Evolutionary conservation across 2,113 vertebrate species (phyloP).

Genomic region (Columba livia): DNA sequence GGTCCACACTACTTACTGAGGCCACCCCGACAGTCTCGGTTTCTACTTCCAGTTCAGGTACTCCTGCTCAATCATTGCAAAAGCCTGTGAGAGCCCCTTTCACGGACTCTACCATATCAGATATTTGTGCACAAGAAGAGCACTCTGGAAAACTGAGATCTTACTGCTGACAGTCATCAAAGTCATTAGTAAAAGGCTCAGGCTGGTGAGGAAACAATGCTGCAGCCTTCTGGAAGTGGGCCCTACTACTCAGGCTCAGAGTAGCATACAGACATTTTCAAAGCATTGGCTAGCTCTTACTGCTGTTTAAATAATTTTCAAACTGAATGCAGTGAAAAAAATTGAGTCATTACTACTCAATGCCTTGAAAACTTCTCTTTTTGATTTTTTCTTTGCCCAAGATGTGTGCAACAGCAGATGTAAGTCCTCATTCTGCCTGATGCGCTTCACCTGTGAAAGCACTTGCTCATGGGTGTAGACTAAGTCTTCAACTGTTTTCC

Average conservation of each 20-base stretch:
- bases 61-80: not conserved
- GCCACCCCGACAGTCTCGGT: no score
- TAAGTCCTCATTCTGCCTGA: not conserved
- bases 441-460: not conserved
- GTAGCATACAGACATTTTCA: not conserved
- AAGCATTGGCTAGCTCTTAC: not conserved
- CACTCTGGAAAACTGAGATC: rapidly evolving
- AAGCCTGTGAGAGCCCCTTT: not conserved
- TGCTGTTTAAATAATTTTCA: not conserved
- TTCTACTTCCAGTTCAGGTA: not conserved
- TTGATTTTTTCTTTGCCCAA: not conserved
- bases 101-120: not conserved
- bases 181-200: not conserved
- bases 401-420: not conserved
- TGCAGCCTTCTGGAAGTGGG: not conserved
- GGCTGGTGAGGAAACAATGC: not conserved
- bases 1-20: not conserved
- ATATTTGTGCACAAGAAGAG: not conserved
- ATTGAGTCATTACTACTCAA: not conserved
- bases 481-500: not conserved
- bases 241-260: not conserved
- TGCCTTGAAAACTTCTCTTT: not conserved
- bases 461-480: rapidly evolving
- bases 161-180: not conserved
- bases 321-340: not conserved